Percentiles rank a stretch among this genome's conserved stretches.
phyloP scores from a whole-genome alignment of 1,140 invertebrate species.

The Chironomus tepperi region DNA sequence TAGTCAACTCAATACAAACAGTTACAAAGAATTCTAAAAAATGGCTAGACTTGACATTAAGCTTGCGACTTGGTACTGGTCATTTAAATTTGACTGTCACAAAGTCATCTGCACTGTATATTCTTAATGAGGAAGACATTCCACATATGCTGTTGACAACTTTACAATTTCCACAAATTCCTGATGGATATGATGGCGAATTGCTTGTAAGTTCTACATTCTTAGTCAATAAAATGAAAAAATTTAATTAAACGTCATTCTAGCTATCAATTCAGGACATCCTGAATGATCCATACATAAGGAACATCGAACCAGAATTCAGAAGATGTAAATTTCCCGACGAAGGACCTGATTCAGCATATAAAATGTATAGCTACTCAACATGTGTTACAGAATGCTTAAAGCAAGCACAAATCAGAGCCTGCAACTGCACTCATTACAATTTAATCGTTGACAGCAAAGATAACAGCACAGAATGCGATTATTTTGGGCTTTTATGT shows the following conservation, averaged over 20 bases:
- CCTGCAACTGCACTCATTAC: constrained; percentile 45
- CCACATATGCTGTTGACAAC: constrained; percentile 27
- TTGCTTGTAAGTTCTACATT: background rate
- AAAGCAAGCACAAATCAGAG: constrained; percentile 37
- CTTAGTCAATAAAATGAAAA: too few species aligned
- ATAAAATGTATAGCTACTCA: constrained; percentile 45
- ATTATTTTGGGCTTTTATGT: constrained; percentile 30
- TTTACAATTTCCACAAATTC: constrained; percentile 2
- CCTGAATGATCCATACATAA: constrained; percentile 33
- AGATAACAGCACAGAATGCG: constrained; percentile 30
- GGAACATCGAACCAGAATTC: constrained; percentile 32
- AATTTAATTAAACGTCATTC: too few species aligned
- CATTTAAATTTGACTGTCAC: constrained; percentile 17
- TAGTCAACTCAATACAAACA: constrained; percentile 44
- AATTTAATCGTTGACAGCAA: constrained; percentile 25
- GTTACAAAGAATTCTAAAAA: constrained; percentile 28
- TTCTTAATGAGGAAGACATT: constrained; percentile 32
- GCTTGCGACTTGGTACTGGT: constrained; percentile 1
- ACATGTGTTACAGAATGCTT: constrained; percentile 46
- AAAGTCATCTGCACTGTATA: constrained; percentile 20
- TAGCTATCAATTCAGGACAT: constrained; percentile 25
- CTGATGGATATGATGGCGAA: background rate
- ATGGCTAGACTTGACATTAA: background rate
- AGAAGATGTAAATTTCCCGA: constrained; percentile 45
- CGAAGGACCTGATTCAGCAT: constrained; percentile 41